Base-by-base conservation (phyloP, 2,888 invertebrate genomes). In the Aelia acuminata region DNA sequence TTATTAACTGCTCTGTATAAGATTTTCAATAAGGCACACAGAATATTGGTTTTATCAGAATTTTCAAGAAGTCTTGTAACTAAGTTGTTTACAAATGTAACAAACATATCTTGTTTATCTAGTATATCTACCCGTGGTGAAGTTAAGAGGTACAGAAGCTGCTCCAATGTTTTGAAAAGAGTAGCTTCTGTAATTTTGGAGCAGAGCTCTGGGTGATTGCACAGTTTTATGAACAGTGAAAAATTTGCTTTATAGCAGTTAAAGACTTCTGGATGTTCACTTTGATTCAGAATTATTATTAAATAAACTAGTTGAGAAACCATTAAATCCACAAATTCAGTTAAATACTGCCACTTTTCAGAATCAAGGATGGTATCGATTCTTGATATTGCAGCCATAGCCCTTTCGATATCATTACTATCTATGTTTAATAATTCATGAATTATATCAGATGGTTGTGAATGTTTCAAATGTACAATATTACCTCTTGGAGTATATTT, bases 351-450 rank as follows among this genome's bases (percentile, higher is more conserved):
- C 48, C 48, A 47, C 3, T 90, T 90, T 10, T 91, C 90, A 15
- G 90, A 90, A 35, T 87, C 86, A 84, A 96, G 91, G 89, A 96
- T 94, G 90, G 94, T 94, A 88, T 96, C 96, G 91, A 97, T 94
- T 91, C 95, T 94, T 0, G 94, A 94, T 89, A 96, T 93, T 0
- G 96, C 96, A 90, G 95, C 93, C 89, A 94, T 93, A 80, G 95
- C 94, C 84, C 93, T 93, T 13, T 93, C 92, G 13, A 95, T 93
- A 91, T 96, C 95, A 22, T 94, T 92, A 91, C 94, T 95, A 75
- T 94, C 94, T 90, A 96, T 94, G 90, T 95, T 95, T 63, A 94
- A 93, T 89, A 95, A 93, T 86, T 93, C 93, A 89, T 93, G 92
- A 90, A 94, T 94, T 63, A 93, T 91, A 11, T 89, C 90, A 26